Evolutionary conservation across 2,888 invertebrate genomes (phyloP), one percentile per base, ranked within the genome.

Genomic region (Charanyca ferruginea): DNA sequence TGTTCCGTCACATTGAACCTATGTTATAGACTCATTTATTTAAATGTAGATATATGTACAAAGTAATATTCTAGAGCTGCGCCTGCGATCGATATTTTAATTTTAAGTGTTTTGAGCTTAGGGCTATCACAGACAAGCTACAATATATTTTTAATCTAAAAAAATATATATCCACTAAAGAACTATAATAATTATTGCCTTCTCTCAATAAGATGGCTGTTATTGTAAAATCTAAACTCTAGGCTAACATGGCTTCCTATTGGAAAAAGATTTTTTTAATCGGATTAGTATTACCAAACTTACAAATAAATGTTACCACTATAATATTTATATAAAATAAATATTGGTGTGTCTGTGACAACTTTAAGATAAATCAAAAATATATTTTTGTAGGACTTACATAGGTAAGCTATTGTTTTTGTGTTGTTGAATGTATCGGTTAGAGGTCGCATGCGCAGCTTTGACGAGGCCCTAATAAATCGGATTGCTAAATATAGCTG

Each of bases 381-480:
- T 53, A 84, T 88, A 85, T 88, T 88, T 85, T 85, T 69, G 83
- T 85, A 82, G 69, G 58, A 71, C 73, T 82, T 83, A 85, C 79
- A 20, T 70, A 64, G 4, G 79, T 83, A 83, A 77, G 77, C 66
- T 60, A 80, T 81, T 83, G 77, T 84, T 85, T 81, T 83, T 53
- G 66, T 59, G 51, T 71, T 70, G 66, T 77, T 79, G 55, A 32
- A 47, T 61, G 60, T 66, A 38, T 25, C n/a, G 23, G 32, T 75
- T 47, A 59, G 22, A 4, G 70, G 41, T 72, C 32, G 54, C 49
- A 38, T n/a, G 70, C 60, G 71, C 77, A 42, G 60, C 54, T 60
- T 54, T 20, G 32, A n/a, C n/a, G n/a, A n/a, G 32, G 32, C 11
- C 11, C 32, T 32, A 32, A 11, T 2, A 32, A 32, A 44, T n/a